Base-by-base conservation (phyloP, 2,113 vertebrate genomes). In the Anhinga anhinga region DNA sequence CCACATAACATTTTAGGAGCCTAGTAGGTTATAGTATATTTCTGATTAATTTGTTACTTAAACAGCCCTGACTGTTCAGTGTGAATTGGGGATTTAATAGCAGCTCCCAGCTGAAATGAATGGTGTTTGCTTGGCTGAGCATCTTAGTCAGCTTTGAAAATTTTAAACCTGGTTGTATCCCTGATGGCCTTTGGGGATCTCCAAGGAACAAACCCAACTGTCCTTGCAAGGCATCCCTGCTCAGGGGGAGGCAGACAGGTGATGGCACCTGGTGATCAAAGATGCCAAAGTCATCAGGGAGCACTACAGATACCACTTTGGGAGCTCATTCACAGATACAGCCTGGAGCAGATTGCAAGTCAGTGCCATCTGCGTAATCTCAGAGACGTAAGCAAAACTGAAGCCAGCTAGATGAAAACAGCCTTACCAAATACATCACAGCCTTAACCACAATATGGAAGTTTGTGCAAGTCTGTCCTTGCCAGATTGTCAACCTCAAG, bases 391-490 rank as follows among this genome's bases (percentile, higher is more conserved):
- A 96, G 94, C 94, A 96, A 91, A 91, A n/a, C 81, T 93, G 73
- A 95, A 97, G 91, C 94, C 96, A 97, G 86, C 93, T 94, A 95
- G 74, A 95, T 93, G 93, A 93, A 96, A 94, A 95, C 91, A 95
- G 95, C 83, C 93, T 95, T 94, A 91, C 85, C 91, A 91, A 84
- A 96, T 96, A 87, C 89, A 93, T 96, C 70, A 92, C 82, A 95
- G 82, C 86, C 93, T 91, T 95, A 94, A 90, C 74, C 44, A 95
- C 95, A 97, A 94, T 95, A 92, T 96, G 93, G 93, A 95, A 96
- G 55, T 95, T 69, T 86, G 71, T 86, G 79, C 73, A 82, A 95
- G 90, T 91, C 87, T 97, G 89, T 84, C 93, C 80, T 96, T 97
- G 92, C 91, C 93, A 95, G 91, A 92, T 92, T 96, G 95, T 92